Conservation (phyloP, 1,140 invertebrate genomes). For the Parasteatoda tepidariorum region DNA sequence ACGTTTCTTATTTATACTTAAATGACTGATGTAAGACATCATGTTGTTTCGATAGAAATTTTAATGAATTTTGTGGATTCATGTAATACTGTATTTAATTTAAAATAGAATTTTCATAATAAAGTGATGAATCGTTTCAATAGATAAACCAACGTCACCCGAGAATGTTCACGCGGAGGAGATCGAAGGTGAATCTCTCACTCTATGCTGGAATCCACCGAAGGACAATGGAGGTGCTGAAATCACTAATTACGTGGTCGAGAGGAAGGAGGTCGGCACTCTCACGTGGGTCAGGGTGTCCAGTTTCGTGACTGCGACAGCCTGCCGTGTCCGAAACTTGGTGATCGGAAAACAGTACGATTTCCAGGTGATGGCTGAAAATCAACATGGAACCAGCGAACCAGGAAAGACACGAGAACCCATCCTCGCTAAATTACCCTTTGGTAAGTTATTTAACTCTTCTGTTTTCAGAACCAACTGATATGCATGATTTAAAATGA, state of each 20-base stretch:
- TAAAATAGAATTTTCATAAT: too few relatives aligned
- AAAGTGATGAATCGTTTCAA: too few relatives aligned
- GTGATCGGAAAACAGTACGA: constrained; percentile 92
- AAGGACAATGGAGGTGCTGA: constrained; percentile 90
- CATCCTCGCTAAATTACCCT: constrained; percentile 94
- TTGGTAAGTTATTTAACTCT: constrained; percentile 74
- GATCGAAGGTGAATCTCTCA: constrained; percentile 94
- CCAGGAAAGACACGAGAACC: constrained; percentile 88
- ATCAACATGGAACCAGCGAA: constrained; percentile 95
- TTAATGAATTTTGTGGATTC: too few relatives aligned
- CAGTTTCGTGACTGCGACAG: constrained; percentile 89
- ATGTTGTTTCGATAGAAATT: too few relatives aligned
- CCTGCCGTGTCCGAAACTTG: constrained; percentile 90
- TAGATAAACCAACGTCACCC: constrained; percentile 87
- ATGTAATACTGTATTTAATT: too few relatives aligned
- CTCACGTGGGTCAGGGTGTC: constrained; percentile 89
- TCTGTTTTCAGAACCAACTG: too few relatives aligned
- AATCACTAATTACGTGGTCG: constrained; percentile 93
- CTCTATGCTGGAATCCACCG: constrained; percentile 90
- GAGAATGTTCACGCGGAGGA: constrained; percentile 90
- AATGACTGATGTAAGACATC: too few relatives aligned
- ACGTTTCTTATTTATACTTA: too few relatives aligned
- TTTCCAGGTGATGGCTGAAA: constrained; percentile 97
- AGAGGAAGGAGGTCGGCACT: constrained; percentile 86
- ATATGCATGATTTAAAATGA: too few relatives aligned